phyloP scores from a whole-genome alignment of 2,888 invertebrate species.

The Ischnura elegans region DNA sequence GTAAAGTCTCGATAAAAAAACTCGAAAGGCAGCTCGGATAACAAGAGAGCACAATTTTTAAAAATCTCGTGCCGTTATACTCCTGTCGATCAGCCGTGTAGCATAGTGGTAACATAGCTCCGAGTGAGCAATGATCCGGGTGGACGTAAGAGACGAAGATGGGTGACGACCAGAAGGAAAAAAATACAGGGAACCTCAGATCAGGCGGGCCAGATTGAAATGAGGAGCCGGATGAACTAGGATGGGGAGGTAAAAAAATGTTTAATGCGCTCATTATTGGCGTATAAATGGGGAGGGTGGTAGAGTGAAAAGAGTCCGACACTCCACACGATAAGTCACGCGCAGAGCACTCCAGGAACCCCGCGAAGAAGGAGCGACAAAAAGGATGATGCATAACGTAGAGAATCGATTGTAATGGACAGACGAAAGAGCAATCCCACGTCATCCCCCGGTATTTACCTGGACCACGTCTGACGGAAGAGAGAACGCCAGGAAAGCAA shows the following conservation, averaged over 20 bases:
- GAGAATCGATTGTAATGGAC: conserved; percentile 19
- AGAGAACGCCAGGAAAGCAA: not conserved
- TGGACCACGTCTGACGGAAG: not conserved
- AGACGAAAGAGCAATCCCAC: not conserved
- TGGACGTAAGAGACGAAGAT: not conserved
- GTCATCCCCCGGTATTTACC: not conserved
- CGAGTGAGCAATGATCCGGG: not conserved
- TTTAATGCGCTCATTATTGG: not conserved
- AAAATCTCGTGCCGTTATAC: not conserved
- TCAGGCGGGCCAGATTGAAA: not conserved
- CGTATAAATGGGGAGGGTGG: not conserved
- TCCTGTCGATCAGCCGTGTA: not conserved
- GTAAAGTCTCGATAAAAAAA: not conserved
- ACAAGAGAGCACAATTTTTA: not conserved
- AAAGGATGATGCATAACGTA: conserved; percentile 34
- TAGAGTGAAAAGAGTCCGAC: not conserved
- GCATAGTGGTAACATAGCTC: not conserved
- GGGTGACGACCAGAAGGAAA: not conserved
- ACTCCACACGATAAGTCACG: conserved; percentile 12
- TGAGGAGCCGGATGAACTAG: not conserved
- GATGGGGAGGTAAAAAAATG: not conserved
- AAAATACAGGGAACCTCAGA: not conserved
- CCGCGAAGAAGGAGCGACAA: conserved; percentile 11
- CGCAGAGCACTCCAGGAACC: not conserved
- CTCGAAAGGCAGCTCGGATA: not conserved